Evolutionary conservation across 2,113 vertebrate genomes (phyloP), one percentile per base, ranked within the genome.

Genomic region (Scytalopus superciliaris): DNA sequence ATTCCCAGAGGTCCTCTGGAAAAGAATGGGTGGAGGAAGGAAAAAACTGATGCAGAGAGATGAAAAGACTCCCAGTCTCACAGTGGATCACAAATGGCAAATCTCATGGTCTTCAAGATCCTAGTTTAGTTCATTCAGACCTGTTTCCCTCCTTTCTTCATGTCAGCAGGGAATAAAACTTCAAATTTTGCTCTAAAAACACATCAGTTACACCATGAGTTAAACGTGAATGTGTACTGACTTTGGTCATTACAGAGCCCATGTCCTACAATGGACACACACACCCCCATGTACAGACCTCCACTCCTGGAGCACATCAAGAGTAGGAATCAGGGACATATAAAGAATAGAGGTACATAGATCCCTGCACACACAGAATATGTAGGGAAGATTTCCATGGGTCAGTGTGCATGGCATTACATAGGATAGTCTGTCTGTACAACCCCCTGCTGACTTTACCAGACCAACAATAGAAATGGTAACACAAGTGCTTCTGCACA

Each of bases 401-500:
- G 30, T 23, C 64, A 52, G 9, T 16, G 24, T 28, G 19, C 33
- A 37, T 3, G 7, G 30, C 13, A 9, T 30, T 42, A 14, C 35
- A 44, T 18, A 39, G 42, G n/a, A 33, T 22, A 73, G 14, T 24
- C 18, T 44, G 33, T 28, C 24, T 44, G 39, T 59, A 31, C 57
- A 93, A 19, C 1, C 1, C 42, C 7, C 16, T 3, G 0, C 19
- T 49, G 53, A 24, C 14, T 82, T 64, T 82, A 21, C 27, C 69
- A 28, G 24, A 8, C 40, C 31, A 42, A 11, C 70, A 37, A 11
- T 11, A 89, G 27, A 68, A 87, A 76, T 11, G 6, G 7, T 3
- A 56, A 49, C 0, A 0, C 7, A 15, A 0, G 0, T 2, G 1
- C 39, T 39, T 63, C 35, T 53, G 30, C 7, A 14, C 0, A 0